Evolutionary conservation across 2,888 invertebrate species (phyloP).

Genomic region (Andrena camellia): DNA sequence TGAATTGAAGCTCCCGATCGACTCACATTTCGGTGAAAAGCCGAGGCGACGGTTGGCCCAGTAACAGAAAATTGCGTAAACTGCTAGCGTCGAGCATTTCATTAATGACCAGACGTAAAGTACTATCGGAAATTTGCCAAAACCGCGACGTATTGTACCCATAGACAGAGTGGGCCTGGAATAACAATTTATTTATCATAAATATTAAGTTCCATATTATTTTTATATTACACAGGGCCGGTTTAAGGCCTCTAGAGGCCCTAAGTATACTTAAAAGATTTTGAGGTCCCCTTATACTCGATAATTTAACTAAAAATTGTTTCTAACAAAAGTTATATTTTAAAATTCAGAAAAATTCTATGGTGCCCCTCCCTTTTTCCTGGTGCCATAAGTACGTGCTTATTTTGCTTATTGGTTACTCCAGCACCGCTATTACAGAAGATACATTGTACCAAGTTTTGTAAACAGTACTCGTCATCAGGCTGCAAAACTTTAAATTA

Average conservation of each 20-base stretch:
- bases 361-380: no score
- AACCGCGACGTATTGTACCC: slow-evolving; percentile 87
- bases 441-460: no score
- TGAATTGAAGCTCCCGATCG: neutral
- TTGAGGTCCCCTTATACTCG: no score
- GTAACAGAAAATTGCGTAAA: slow-evolving; percentile 85
- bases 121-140: slow-evolving; percentile 88
- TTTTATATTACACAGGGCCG: no score
- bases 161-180: slow-evolving; percentile 87
- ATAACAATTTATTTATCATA: neutral
- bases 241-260: no score
- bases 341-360: no score
- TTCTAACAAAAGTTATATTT: no score
- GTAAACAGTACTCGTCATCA: neutral
- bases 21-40: slow-evolving; percentile 82
- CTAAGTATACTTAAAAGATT: no score
- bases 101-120: slow-evolving; percentile 87
- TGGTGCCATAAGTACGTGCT: no score
- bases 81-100: slow-evolving; percentile 84
- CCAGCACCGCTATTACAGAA: no score
- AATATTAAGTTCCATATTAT: neutral
- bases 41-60: slow-evolving; percentile 85
- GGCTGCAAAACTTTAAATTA: neutral
- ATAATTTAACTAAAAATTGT: no score
- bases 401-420: no score